A percentile compares a stretch with the other conserved stretches of the same genome.
Conservation (phyloP, 2,797 vertebrate species). For the Diplodus puntazzo region DNA sequence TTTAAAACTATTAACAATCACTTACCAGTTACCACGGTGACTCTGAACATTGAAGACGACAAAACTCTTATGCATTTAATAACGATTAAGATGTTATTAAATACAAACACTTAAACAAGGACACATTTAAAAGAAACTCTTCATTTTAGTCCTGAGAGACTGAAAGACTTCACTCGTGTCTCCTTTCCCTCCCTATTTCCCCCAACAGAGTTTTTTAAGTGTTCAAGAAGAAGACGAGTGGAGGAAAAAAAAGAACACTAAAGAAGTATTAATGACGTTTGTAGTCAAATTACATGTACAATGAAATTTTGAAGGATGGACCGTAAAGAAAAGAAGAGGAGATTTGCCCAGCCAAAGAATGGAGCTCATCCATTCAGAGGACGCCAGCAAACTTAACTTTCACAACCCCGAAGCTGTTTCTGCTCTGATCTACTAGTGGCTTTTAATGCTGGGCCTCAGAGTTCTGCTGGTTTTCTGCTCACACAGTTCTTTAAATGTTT, state of each 20-base stretch:
- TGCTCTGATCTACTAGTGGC: constrained; percentile 53
- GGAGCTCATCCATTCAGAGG: constrained; percentile 92
- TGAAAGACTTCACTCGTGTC: constrained; percentile 90
- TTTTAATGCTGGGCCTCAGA: constrained; percentile 57
- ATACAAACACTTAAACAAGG: constrained; percentile 70
- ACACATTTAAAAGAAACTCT: constrained; percentile 77
- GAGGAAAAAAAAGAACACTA: constrained; percentile 55
- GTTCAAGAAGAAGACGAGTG: constrained; percentile 64
- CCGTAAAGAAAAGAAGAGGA: constrained; percentile 86
- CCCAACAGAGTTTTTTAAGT: constrained; percentile 75
- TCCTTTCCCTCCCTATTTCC: constrained; percentile 64
- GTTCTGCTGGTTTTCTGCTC: constrained; percentile 55
- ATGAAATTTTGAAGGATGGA: constrained; percentile 87
- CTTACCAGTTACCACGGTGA: constrained; percentile 65
- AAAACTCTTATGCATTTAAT: constrained; percentile 78
- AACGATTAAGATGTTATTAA: constrained; percentile 78
- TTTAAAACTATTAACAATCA: constrained; percentile 85
- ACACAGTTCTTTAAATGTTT: constrained; percentile 24
- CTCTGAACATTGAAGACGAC: constrained; percentile 74
- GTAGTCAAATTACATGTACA: constrained; percentile 82
- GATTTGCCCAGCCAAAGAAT: constrained; percentile 97
- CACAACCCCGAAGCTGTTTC: constrained; percentile 62
- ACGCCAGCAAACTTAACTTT: constrained; percentile 91
- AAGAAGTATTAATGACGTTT: constrained; percentile 71
- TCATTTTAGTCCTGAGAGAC: constrained; percentile 89